Evolutionary conservation across 2,888 invertebrate species (phyloP).

Genomic region (Camptogramma bilineatum): DNA sequence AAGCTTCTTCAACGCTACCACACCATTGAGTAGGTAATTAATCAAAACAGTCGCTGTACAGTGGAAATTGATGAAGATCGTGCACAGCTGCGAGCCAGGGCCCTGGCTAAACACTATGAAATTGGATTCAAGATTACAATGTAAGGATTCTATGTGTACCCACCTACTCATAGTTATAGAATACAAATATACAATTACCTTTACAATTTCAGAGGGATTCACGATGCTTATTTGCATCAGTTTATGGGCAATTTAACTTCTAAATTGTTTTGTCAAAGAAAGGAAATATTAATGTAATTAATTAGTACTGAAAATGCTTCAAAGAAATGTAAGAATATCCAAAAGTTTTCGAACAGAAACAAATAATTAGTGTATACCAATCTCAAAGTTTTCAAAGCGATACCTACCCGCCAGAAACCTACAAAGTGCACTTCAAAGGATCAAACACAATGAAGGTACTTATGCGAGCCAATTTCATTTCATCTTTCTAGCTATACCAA

Average conservation of each 20-base stretch:
- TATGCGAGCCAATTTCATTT: conserved; percentile 28
- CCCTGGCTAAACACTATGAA: conserved; percentile 51
- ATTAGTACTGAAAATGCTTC: conserved; percentile 14
- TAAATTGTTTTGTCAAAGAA: neutral
- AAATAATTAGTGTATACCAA: conserved; percentile 23
- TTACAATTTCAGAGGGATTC: conserved; percentile 13
- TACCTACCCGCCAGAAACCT: conserved; percentile 23
- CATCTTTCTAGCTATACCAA: conserved; percentile 25
- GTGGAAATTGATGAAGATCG: conserved; percentile 60
- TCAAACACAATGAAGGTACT: conserved; percentile 22
- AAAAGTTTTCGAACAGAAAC: conserved; percentile 16
- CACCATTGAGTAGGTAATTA: conserved; percentile 54
- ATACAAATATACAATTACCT: conserved; percentile 7
- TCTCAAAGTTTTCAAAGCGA: conserved; percentile 28
- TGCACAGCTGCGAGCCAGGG: conserved; percentile 53
- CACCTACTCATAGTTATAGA: neutral
- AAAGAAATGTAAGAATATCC: conserved; percentile 23
- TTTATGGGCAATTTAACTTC: neutral
- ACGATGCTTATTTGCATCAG: conserved; percentile 2
- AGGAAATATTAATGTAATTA: conserved; percentile 1
- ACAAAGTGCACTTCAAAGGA: conserved; percentile 35
- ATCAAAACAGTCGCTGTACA: conserved; percentile 57
- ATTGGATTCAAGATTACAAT: conserved; percentile 50
- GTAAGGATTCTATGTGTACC: conserved; percentile 31
- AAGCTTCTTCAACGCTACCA: conserved; percentile 19